These are phyloP conservation scores for Nannoperca obscura DNA, from an alignment of 2,797 vertebrate genomes.

Conservation along the genomic window DNA sequence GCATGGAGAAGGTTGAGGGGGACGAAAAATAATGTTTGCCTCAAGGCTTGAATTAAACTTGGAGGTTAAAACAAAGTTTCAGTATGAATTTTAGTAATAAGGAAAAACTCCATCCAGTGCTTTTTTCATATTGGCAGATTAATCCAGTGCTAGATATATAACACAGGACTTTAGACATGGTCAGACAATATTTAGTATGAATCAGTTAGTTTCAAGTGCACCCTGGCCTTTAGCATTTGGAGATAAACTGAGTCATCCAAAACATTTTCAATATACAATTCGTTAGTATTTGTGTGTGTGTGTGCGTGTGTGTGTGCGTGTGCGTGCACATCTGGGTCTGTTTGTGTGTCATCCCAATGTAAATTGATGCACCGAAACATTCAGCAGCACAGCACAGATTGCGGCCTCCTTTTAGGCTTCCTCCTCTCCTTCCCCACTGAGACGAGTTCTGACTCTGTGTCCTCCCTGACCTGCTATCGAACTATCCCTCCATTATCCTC, in stretches of 20 bases:
- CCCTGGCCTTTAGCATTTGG: background rate
- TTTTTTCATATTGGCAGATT: too few relatives aligned
- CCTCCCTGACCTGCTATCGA: conserved; percentile 66
- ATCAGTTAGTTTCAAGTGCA: background rate
- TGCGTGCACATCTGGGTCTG: conserved; percentile 16
- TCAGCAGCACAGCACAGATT: conserved; percentile 37
- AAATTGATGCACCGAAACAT: conserved; percentile 37
- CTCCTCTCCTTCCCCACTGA: conserved; percentile 53
- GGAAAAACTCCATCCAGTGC: background rate
- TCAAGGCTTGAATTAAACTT: conserved; percentile 30
- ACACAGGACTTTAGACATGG: background rate
- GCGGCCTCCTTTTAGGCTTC: conserved; percentile 41
- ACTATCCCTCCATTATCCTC: conserved; percentile 52
- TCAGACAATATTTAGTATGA: background rate
- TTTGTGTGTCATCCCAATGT: conserved; percentile 28
- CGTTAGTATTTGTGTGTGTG: conserved; percentile 18
- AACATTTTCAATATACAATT: background rate
- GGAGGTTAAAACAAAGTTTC: conserved; percentile 40
- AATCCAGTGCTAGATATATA: too few relatives aligned
- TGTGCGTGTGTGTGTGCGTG: too few relatives aligned
- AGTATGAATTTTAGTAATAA: background rate
- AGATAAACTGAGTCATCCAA: background rate
- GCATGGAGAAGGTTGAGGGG: conserved; percentile 38
- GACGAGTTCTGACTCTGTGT: conserved; percentile 56
- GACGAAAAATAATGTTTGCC: conserved; percentile 35